Evolutionary conservation across 2,113 vertebrate genomes (phyloP).

Genomic region (Donacobius atricapilla): DNA sequence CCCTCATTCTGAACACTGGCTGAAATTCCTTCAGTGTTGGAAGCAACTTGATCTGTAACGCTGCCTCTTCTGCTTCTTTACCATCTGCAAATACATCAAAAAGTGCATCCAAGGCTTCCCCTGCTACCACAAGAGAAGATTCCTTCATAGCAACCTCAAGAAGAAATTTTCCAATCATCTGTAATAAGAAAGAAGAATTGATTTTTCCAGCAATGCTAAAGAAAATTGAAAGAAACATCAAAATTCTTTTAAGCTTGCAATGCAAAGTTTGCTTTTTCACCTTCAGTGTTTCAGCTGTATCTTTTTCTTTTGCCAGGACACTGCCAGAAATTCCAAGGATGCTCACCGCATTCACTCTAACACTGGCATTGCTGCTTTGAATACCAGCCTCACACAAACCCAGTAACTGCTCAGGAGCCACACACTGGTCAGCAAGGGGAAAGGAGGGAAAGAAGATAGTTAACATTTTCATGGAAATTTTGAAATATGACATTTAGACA

Average conservation of each 20-base stretch:
- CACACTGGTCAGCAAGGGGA: constrained; percentile 72
- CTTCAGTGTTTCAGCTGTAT: constrained; percentile 85
- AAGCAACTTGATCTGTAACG: constrained; percentile 82
- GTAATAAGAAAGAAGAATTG: constrained; percentile 6
- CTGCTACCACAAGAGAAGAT: constrained; percentile 84
- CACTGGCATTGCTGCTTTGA: constrained; percentile 78
- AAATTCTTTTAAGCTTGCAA: not conserved
- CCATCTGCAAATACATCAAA: constrained; percentile 97
- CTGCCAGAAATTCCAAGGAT: constrained; percentile 94
- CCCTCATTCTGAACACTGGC: constrained; percentile 90
- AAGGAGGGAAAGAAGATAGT: not conserved
- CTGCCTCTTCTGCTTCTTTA: constrained; percentile 85
- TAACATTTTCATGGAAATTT: not conserved
- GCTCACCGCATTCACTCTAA: constrained; percentile 88
- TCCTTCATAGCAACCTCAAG: constrained; percentile 87
- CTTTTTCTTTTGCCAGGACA: constrained; percentile 84
- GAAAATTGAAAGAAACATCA: not conserved
- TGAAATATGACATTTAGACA: not conserved
- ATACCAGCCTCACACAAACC: constrained; percentile 83
- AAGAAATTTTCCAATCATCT: constrained; percentile 91
- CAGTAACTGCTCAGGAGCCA: constrained; percentile 90
- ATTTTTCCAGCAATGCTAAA: not conserved
- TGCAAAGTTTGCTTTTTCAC: constrained; percentile 66
- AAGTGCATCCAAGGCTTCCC: constrained; percentile 92
- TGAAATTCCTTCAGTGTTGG: constrained; percentile 86